Base-by-base conservation (phyloP, 64 coral and sea anemone genomes). In the Acropora yongei region DNA sequence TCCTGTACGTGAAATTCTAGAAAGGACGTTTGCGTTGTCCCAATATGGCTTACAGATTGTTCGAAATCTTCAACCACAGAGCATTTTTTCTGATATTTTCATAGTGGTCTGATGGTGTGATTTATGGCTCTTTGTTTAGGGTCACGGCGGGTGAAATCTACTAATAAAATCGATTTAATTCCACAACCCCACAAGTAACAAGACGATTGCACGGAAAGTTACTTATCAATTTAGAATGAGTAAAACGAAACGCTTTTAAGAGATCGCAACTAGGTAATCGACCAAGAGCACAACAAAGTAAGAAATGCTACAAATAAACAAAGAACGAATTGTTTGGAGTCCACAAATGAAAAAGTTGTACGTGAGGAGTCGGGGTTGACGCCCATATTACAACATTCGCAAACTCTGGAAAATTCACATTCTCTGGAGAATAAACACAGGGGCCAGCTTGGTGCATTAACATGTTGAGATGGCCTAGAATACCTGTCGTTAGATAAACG, bases 401-500 rank as follows among this genome's bases (percentile, higher is more conserved):
- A 49, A 85, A 49, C 65, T 85, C 65, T 85, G 82, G 65, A 48
- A 85, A 85, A 45, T 69, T 67, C 44, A 49, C 42, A 6, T 71
- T 12, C 61, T 71, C 71, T 46, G 45, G 49, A 44, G 43, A 85
- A 19, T 48, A n/a, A 68, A 47, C 19, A 47, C 6, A 17, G 61
- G 3, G 30, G 16, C 44, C 1, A 41, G 16, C 17, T n/a, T 20
- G 2, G 13, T 7, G 41, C n/a, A 46, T 44, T 45, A 46, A 48
- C 30, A 68, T 46, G 46, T 5, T 14, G 16, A 12, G 44, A 48
- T 10, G 11, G 16, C 48, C 49, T 39, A 61, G 5, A 47, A 69
- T 44, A 44, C 18, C 43, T 71, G 41, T 43, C 44, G 42, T 18
- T 46, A 71, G 71, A 71, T 67, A 85, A 49, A 85, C 49, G 42